phyloP scores from a whole-genome alignment of 2,113 vertebrate species.

The Hoplias malabaricus region DNA sequence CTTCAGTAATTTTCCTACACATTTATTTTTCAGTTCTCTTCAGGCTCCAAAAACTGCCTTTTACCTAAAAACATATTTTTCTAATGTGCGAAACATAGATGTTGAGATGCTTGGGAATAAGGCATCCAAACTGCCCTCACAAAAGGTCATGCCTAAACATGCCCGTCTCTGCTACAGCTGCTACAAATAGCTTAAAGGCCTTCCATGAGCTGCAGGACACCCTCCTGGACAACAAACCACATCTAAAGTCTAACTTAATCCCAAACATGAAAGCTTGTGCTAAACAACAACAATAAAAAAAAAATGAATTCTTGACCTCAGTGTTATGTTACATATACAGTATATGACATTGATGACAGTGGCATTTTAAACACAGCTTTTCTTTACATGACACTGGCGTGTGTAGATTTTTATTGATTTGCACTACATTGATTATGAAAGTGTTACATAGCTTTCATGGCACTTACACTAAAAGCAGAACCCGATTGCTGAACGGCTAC shows the following conservation, averaged over 20 bases:
- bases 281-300: not conserved
- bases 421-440: conserved; percentile 39
- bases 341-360: conserved; percentile 18
- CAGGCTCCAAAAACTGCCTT: not conserved
- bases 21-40: conserved; percentile 6
- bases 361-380: conserved; percentile 22
- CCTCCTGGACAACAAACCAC: not conserved
- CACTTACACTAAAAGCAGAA: conserved; percentile 48
- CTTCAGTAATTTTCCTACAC: not conserved
- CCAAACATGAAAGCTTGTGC: not conserved
- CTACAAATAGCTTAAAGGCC: not conserved
- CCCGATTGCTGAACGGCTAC: conserved; percentile 42
- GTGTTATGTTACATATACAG: conserved; percentile 25
- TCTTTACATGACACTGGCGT: conserved; percentile 1
- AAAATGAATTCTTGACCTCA: conserved; percentile 7
- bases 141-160: conserved; percentile 11
- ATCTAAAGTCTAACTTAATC: not conserved
- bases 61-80: not conserved
- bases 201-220: conserved; percentile 22
- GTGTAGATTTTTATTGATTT: conserved; percentile 28
- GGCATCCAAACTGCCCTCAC: conserved; percentile 9
- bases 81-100: not conserved
- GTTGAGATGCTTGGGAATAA: not conserved
- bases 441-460: conserved; percentile 44
- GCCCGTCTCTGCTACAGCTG: conserved; percentile 16